phyloP scores from a whole-genome alignment of 2,797 vertebrate genomes.

The Vultur gryphus region DNA sequence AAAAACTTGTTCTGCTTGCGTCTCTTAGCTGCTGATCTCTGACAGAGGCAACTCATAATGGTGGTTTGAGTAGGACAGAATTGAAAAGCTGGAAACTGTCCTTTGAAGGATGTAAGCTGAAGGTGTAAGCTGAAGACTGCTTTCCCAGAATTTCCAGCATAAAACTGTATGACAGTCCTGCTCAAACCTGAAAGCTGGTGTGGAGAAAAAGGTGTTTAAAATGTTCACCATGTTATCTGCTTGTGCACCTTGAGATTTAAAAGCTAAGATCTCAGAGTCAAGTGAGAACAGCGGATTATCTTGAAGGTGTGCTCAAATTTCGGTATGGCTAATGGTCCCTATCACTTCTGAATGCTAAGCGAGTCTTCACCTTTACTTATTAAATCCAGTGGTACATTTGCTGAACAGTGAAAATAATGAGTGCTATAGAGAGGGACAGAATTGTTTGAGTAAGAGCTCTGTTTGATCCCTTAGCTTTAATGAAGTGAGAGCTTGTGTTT shows the following conservation, averaged over 20 bases:
- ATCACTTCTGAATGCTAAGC: background rate
- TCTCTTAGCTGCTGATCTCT: background rate
- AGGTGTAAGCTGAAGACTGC: background rate
- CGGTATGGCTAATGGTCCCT: background rate
- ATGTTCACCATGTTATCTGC: background rate
- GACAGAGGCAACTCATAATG: background rate
- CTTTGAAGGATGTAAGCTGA: background rate
- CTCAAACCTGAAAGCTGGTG: background rate
- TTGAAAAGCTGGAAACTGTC: background rate
- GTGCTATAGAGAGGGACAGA: background rate
- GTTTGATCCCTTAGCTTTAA: background rate
- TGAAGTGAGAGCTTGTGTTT: background rate
- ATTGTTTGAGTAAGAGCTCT: background rate
- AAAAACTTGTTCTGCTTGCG: background rate
- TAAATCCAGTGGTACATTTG: background rate
- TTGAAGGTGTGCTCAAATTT: background rate
- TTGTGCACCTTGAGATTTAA: background rate
- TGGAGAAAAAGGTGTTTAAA: background rate
- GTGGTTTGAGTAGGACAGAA: background rate
- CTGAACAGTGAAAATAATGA: background rate
- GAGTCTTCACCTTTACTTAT: background rate
- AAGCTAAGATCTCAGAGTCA: background rate
- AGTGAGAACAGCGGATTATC: background rate
- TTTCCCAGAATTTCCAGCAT: background rate
- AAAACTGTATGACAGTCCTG: background rate